Base-by-base conservation (phyloP, 2,113 vertebrate genomes). In the Pheucticus melanocephalus region DNA sequence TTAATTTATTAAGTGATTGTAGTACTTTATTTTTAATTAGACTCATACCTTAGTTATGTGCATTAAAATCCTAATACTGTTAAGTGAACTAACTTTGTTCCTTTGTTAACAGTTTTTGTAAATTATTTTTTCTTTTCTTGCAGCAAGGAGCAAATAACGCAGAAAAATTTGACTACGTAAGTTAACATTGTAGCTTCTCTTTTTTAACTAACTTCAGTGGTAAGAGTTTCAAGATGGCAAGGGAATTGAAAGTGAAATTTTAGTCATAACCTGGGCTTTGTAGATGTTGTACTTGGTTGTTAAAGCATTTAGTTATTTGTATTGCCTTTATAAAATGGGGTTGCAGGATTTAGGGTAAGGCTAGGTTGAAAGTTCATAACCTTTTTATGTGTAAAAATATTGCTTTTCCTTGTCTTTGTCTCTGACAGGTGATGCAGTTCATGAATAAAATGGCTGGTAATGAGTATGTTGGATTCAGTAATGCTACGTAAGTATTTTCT, bases 361-460 rank as follows among this genome's bases (percentile, higher is more conserved):
- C 45, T 87, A 60, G 16, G 7, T 59, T 69, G 47, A 14, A 80
- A 75, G 37, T 48, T 66, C 47, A 2, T 4, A 30, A 13, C 14
- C 6, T 53, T 35, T 65, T 30, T 7, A 25, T 27, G 31, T 73
- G 50, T 88, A 66, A 77, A 79, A 66, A 68, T n/a, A 48, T 7
- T 95, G 53, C 28, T 70, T 84, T 65, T 22, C 76, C 23, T 17
- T 10, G 18, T 56, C 15, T 75, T 17, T 10, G 18, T 56, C 15
- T 75, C 44, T 85, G 85, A 51, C 97, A 99, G 99, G 99, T 99
- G 93, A 99, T 99, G 99, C 99, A 99, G 88, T 99, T 99, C 97
- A 99, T 99, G 98, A 99, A 99, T 98, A 99, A 99, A 97, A 98
- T 99, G 98, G 99, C 99, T 89, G 99, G 99, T 95, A 99, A 99